phyloP scores from a whole-genome alignment of 2,113 vertebrate species.

The Butorides virescens region DNA sequence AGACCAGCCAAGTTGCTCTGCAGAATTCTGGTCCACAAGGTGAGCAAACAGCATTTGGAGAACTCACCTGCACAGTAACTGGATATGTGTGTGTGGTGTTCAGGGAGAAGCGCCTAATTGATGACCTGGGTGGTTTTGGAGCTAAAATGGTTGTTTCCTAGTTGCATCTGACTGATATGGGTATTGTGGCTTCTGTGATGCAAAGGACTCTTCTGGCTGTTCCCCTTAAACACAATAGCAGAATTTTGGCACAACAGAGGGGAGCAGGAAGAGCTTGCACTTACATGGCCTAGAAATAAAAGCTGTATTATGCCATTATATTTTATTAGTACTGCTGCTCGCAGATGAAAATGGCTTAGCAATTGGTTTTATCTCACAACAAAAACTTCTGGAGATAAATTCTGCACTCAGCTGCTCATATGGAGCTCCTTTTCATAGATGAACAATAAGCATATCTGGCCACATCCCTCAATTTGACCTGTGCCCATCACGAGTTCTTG shows the following conservation, averaged over 20 bases:
- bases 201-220: neutral
- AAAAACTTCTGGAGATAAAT: neutral
- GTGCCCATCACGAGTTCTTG: neutral
- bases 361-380: neutral
- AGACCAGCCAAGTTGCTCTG: conserved; percentile 48
- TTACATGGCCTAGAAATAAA: neutral
- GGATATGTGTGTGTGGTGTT: neutral
- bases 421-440: neutral
- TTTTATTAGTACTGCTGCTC: neutral
- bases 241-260: neutral
- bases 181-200: neutral
- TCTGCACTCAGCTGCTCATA: neutral
- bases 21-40: conserved; percentile 51
- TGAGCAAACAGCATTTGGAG: conserved; percentile 13
- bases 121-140: neutral
- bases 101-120: neutral
- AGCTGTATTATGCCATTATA: neutral
- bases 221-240: neutral
- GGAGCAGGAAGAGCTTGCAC: neutral
- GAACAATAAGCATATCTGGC: neutral
- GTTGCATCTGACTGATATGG: neutral
- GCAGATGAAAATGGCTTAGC: neutral
- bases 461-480: neutral
- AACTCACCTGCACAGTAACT: neutral
- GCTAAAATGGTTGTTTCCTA: neutral